Base-by-base conservation (phyloP, 1,140 invertebrate genomes). In the Formica exsecta region DNA sequence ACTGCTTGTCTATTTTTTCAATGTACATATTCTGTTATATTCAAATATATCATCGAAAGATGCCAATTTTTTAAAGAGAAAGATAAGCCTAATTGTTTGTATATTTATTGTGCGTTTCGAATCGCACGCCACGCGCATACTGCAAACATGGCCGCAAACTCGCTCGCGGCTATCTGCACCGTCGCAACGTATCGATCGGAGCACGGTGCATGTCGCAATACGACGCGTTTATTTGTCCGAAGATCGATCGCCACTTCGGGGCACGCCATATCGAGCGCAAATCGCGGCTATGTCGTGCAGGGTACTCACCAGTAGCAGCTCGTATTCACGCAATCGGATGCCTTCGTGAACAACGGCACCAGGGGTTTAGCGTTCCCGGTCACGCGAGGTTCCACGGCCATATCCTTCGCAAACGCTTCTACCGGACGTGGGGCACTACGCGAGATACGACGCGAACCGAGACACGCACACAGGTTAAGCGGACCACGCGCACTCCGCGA, bases 251-350 rank as follows among this genome's bases (percentile, higher is more conserved):
- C 25, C n/a, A 22, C 38, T 36, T 41, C 59, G 7, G 11, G 22
- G 32, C 9, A 32, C 44, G n/a, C 22, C 22, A 71, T 22, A 32
- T 19, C 29, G 6, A 54, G 36, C 29, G 19, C 66, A 13, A 7
- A 16, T 3, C 22, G n/a, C 44, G 25, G 66, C 36, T 13, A 41
- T 8, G 73, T 8, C 41, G 2, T 70, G 36, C 0, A 65, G 70
- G 19, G 9, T 11, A 90, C 93, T 96, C 93, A 96, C 96, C 96
- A 96, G 85, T 96, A 96, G 86, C 95, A 96, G 88, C 95, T 95
- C 29, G 96, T 96, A 84, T 96, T 96, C 76, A 95, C 88, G 90
- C 95, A 96, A 77, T 96, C 95, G 3, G 95, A 91, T 25, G 94
- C 92, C 81, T 95, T 95, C 0, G 93, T 91, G 89, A 95, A 95